These are phyloP conservation scores for Phalacrocorax brasilianus DNA, from an alignment of 2,113 vertebrate species.

Conservation along the genomic window DNA sequence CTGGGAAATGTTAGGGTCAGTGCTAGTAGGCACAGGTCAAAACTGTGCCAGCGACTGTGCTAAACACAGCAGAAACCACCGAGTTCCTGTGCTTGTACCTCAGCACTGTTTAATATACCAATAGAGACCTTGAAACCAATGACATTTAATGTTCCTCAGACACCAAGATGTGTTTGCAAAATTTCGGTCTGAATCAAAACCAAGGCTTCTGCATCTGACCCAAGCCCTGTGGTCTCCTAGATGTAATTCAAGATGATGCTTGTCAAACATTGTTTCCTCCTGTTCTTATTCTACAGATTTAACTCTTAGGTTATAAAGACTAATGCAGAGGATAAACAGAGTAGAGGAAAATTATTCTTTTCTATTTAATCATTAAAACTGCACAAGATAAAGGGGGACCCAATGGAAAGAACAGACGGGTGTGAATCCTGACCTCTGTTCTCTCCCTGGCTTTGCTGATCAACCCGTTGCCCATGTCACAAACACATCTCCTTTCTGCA, in stretches of 20 bases:
- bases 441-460: neutral
- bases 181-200: constrained; percentile 53
- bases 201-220: neutral
- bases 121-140: constrained; percentile 38
- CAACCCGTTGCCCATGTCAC: rapidly evolving
- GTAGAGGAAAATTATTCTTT: neutral
- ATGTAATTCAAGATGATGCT: neutral
- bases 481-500: neutral
- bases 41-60: neutral
- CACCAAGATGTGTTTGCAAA: neutral
- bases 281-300: neutral
- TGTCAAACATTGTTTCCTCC: neutral
- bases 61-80: constrained; percentile 38
- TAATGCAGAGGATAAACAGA: neutral
- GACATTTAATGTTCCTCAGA: constrained; percentile 35
- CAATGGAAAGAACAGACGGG: rapidly evolving
- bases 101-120: neutral
- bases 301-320: neutral
- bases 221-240: neutral
- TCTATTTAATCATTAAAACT: neutral
- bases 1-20: neutral
- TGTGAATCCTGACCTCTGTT: neutral
- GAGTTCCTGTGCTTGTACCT: constrained; percentile 34
- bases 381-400: rapidly evolving
- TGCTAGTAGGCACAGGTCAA: neutral